Percentiles rank a stretch among this genome's conserved stretches.
Conservation (phyloP, 2,888 invertebrate species). For the Drosophila planitibia region DNA sequence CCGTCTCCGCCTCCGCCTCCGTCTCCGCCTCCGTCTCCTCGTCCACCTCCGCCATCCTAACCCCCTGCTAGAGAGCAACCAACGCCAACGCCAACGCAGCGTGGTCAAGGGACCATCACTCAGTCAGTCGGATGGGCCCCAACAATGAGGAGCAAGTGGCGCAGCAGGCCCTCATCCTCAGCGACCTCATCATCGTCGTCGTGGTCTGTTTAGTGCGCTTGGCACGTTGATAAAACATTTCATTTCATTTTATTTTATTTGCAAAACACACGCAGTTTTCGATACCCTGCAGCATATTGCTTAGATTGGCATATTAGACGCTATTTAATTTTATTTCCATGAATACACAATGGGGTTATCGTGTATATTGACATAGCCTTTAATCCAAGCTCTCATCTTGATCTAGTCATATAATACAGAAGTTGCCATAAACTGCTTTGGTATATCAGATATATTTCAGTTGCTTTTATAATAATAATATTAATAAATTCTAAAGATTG, state of each 20-base stretch:
- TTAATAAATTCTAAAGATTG: neutral
- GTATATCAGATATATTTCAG: neutral
- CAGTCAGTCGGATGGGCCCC: slow-evolving; percentile 35
- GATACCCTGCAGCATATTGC: slow-evolving; percentile 23
- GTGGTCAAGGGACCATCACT: slow-evolving; percentile 69
- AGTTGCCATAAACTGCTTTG: too few species aligned
- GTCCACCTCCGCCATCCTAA: neutral
- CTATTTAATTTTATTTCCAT: neutral
- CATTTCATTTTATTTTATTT: slow-evolving; percentile 74
- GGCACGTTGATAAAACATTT: slow-evolving; percentile 82
- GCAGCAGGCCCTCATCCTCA: neutral
- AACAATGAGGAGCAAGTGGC: neutral
- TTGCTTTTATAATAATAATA: neutral
- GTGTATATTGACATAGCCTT: neutral
- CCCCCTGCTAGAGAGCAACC: neutral
- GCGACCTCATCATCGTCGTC: neutral
- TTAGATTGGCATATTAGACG: neutral
- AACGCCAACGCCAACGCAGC: slow-evolving; percentile 1
- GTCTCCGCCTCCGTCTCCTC: neutral
- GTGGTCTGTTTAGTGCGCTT: slow-evolving; percentile 68
- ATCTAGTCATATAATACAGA: neutral
- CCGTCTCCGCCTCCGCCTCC: neutral
- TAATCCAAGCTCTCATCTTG: neutral
- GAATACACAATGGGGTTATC: neutral
- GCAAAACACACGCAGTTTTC: slow-evolving; percentile 67